phyloP scores from a whole-genome alignment of 2,113 vertebrate species.

The Tringa solitaria region DNA sequence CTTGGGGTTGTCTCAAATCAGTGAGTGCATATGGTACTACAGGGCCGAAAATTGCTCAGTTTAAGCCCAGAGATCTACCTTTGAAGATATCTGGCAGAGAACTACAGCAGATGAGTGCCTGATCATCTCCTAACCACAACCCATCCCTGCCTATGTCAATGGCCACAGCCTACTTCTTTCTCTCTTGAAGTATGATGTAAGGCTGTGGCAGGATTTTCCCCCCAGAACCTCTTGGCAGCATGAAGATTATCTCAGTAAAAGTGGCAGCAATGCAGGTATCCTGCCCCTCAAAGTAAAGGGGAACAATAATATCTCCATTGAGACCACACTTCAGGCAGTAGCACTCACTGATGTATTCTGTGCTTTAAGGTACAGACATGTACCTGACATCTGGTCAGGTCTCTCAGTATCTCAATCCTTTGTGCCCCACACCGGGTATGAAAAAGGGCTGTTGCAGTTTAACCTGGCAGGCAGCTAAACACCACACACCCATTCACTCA shows the following conservation, averaged over 20 bases:
- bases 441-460: neutral
- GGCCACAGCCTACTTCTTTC: neutral
- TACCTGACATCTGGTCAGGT: neutral
- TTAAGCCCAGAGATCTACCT: neutral
- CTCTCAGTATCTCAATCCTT: neutral
- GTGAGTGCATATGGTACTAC: neutral
- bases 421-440: neutral
- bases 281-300: neutral
- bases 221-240: neutral
- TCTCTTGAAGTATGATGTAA: neutral
- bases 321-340: neutral
- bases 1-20: neutral
- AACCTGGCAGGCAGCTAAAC: neutral
- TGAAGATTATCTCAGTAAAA: neutral
- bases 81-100: neutral
- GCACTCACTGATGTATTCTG: neutral
- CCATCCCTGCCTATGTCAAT: neutral
- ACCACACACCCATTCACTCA: neutral
- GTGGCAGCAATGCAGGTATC: neutral
- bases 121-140: neutral
- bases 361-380: neutral
- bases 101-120: neutral
- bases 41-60: fast-evolving
- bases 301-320: neutral
- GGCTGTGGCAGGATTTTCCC: neutral